Evolutionary conservation across 2,113 vertebrate species (phyloP).

Genomic region (Prionailurus bengalensis): DNA sequence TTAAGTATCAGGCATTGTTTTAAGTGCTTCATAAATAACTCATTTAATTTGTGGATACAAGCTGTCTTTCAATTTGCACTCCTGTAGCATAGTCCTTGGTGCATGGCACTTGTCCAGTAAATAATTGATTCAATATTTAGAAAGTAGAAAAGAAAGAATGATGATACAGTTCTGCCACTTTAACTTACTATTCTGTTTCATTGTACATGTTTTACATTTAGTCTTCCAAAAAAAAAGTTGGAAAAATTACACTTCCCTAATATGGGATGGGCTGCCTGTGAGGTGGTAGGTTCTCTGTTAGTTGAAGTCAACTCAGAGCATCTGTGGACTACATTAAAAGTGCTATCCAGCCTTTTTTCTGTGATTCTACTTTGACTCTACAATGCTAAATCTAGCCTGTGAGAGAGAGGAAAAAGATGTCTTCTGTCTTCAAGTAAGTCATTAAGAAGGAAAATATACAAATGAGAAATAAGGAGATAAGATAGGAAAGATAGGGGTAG

Average conservation of each 20-base stretch:
- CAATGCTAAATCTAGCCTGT: background rate
- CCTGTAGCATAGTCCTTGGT: background rate
- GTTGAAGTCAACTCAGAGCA: background rate
- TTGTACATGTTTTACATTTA: background rate
- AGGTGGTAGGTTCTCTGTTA: background rate
- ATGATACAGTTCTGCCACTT: background rate
- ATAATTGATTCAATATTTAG: slow-evolving; percentile 42
- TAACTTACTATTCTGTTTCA: background rate
- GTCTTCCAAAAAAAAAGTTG: background rate
- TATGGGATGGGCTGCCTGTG: background rate
- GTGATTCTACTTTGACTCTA: background rate
- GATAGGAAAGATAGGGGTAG: background rate
- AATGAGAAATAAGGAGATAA: slow-evolving; percentile 28
- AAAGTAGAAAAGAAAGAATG: slow-evolving; percentile 8
- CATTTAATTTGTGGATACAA: slow-evolving; percentile 11
- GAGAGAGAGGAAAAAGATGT: background rate
- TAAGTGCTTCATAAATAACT: slow-evolving; percentile 26
- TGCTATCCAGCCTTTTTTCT: background rate
- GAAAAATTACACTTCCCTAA: background rate
- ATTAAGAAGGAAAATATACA: background rate
- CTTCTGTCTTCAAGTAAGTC: slow-evolving; percentile 8
- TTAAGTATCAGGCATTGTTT: background rate
- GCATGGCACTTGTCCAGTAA: background rate
- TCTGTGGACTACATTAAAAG: background rate
- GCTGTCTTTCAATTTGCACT: background rate